These are phyloP conservation scores for Chromis chromis DNA, from an alignment of 2,797 vertebrate species.

Conservation along the genomic window DNA sequence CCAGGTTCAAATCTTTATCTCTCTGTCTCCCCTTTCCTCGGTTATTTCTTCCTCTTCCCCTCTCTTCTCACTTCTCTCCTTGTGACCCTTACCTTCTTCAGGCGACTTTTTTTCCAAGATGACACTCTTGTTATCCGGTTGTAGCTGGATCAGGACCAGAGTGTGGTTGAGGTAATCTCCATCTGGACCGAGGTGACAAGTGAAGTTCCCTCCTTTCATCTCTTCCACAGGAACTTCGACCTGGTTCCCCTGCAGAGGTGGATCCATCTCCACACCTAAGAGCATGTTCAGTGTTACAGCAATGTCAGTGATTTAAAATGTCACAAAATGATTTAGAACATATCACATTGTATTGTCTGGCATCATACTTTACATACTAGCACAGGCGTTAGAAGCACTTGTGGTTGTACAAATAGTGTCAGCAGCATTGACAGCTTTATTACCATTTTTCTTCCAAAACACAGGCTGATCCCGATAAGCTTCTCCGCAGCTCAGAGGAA, in stretches of 20 bases:
- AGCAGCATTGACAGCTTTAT: background rate
- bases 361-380: too few relatives aligned
- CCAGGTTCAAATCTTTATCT: constrained; percentile 19
- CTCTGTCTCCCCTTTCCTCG: background rate
- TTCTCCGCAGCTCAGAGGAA: constrained; percentile 78
- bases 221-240: constrained; percentile 71
- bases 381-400: background rate
- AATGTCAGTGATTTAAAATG: background rate
- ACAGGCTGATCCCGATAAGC: constrained; percentile 58
- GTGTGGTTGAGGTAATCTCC: constrained; percentile 83
- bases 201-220: constrained; percentile 81
- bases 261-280: constrained; percentile 42
- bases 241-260: constrained; percentile 65
- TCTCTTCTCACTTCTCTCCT: background rate
- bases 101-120: constrained; percentile 64
- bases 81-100: constrained; percentile 41
- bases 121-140: constrained; percentile 58
- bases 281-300: constrained; percentile 6
- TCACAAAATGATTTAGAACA: background rate
- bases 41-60: constrained; percentile 1
- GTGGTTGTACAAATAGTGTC: background rate
- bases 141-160: constrained; percentile 73
- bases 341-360: background rate
- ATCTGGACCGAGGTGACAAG: constrained; percentile 71
- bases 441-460: constrained; percentile 80